A percentile compares a stretch with the other conserved stretches of the same genome.
Evolutionary conservation across 2,797 vertebrate species (phyloP).

Genomic region (Geranospiza caerulescens): DNA sequence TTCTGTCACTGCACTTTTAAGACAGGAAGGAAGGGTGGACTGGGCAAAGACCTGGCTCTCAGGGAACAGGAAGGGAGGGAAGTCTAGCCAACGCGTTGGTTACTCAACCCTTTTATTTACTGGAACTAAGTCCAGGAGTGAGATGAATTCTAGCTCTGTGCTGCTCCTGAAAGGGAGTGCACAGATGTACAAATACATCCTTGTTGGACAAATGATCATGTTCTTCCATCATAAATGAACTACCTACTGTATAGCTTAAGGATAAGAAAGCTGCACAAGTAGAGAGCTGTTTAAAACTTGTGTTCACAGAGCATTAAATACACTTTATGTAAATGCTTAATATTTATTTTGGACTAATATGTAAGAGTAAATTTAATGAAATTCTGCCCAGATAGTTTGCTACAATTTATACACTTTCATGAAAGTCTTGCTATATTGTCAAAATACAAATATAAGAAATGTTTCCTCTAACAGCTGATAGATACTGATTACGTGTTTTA

Average conservation of each 20-base stretch:
- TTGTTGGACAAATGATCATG: constrained; percentile 85
- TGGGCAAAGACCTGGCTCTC: constrained; percentile 77
- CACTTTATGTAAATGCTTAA: constrained; percentile 73
- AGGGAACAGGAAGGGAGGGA: constrained; percentile 91
- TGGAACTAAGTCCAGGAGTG: constrained; percentile 72
- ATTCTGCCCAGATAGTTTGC: constrained; percentile 11
- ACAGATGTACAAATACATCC: constrained; percentile 85
- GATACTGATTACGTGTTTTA: neutral
- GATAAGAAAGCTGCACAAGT: constrained; percentile 71
- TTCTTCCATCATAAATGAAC: constrained; percentile 85
- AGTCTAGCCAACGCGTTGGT: constrained; percentile 77
- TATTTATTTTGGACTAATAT: constrained; percentile 70
- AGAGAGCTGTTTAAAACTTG: constrained; percentile 71
- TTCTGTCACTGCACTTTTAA: constrained; percentile 68
- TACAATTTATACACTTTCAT: constrained; percentile 10
- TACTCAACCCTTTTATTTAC: constrained; percentile 90
- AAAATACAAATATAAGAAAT: constrained; percentile 47
- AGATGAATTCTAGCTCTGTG: constrained; percentile 94
- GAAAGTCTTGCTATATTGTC: constrained; percentile 31
- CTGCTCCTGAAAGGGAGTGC: constrained; percentile 79
- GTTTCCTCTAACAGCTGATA: neutral
- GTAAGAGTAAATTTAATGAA: constrained; percentile 51
- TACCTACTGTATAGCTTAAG: constrained; percentile 74
- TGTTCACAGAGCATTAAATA: constrained; percentile 66
- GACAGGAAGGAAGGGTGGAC: constrained; percentile 88